These are phyloP conservation scores for Acrossocheilus fasciatus DNA, from an alignment of 2,797 vertebrate genomes.

Conservation along the genomic window DNA sequence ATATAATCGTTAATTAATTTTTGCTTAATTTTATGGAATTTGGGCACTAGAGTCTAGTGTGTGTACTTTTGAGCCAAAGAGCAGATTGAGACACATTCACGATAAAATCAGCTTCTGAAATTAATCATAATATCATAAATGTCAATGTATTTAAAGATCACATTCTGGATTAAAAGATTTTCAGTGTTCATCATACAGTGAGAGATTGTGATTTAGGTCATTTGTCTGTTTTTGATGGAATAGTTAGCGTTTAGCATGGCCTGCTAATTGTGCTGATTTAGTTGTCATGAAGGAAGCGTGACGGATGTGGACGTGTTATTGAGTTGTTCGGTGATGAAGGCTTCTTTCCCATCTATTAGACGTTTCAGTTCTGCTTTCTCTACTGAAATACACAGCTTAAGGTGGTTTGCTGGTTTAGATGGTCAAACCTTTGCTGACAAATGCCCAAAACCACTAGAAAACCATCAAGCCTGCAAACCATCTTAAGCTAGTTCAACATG, in stretches of 20 bases:
- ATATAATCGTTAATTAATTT: no score
- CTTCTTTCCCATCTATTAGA: slow-evolving; percentile 1
- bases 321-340: slow-evolving; percentile 69
- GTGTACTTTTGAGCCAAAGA: neutral
- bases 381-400: neutral
- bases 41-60: neutral
- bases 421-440: neutral
- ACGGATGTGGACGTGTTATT: slow-evolving; percentile 76
- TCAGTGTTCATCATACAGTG: neutral
- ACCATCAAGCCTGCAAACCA: neutral
- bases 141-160: slow-evolving; percentile 19
- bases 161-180: neutral
- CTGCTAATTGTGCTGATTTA: slow-evolving; percentile 77
- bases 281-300: slow-evolving; percentile 78
- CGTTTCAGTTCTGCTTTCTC: neutral
- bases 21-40: neutral
- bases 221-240: slow-evolving; percentile 41
- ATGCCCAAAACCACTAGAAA: neutral
- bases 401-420: neutral
- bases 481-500: neutral
- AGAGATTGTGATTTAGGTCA: slow-evolving; percentile 4
- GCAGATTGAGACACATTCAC: neutral
- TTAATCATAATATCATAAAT: neutral
- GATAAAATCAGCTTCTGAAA: neutral
- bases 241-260: slow-evolving; percentile 63